Percentiles rank a stretch among this genome's conserved stretches.
Conservation (phyloP, 2,113 vertebrate species). For the Chamaetylas fuelleborni region DNA sequence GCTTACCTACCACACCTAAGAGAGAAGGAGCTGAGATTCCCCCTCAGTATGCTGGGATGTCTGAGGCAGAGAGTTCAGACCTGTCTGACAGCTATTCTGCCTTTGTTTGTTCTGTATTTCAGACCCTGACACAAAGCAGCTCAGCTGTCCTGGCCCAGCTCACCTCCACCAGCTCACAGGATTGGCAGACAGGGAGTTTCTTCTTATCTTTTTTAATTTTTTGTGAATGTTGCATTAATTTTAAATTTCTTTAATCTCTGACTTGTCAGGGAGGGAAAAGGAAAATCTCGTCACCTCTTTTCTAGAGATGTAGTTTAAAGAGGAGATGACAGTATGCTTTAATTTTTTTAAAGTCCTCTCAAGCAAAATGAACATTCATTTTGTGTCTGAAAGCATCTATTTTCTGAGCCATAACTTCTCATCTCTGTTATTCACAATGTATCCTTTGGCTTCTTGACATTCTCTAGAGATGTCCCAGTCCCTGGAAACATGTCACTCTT, state of each 20-base stretch:
- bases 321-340: background rate
- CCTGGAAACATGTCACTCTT: background rate
- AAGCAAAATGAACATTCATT: constrained; percentile 3
- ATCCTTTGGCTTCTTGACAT: background rate
- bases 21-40: background rate
- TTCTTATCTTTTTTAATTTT: background rate
- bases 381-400: background rate
- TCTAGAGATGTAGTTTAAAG: background rate
- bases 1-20: background rate
- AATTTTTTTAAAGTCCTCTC: background rate
- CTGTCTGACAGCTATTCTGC: background rate
- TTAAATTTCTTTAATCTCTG: background rate
- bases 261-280: background rate
- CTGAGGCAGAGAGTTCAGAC: background rate
- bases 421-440: background rate
- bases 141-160: background rate
- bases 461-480: background rate
- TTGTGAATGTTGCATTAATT: background rate
- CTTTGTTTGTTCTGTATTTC: background rate
- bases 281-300: background rate
- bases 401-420: background rate
- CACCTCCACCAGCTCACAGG: background rate
- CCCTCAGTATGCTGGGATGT: background rate
- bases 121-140: background rate
- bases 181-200: background rate